Evolutionary conservation across 2,797 vertebrate genomes (phyloP).

Genomic region (Sciurus carolinensis): DNA sequence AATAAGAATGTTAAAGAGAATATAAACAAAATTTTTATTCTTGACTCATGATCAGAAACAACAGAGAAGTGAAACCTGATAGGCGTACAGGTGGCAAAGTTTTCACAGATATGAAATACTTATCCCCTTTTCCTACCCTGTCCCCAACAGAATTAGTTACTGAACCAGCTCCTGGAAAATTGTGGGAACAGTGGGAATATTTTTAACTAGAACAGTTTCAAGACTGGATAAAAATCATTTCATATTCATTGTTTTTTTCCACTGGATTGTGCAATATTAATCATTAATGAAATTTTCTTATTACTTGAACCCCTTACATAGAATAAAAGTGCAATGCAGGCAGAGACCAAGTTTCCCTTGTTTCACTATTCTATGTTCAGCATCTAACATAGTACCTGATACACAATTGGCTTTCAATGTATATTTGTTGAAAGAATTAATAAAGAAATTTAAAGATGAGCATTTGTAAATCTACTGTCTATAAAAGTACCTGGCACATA

Average conservation of each 20-base stretch:
- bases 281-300: constrained; percentile 5
- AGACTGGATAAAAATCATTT: background rate
- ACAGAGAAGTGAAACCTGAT: background rate
- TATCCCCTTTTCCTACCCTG: background rate
- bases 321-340: constrained; percentile 3
- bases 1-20: background rate
- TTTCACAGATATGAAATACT: background rate
- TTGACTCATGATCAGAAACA: background rate
- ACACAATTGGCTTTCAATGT: background rate
- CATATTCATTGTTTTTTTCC: background rate
- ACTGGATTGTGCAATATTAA: background rate
- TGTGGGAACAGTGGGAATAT: background rate
- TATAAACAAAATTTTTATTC: background rate
- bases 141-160: background rate
- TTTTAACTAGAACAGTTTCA: constrained; percentile 5
- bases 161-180: background rate
- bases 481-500: background rate
- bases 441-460: background rate
- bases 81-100: background rate
- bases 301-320: background rate
- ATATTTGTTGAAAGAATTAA: background rate
- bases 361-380: background rate
- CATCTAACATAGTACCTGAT: background rate
- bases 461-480: background rate
- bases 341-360: background rate